These are phyloP conservation scores for Vombatus ursinus DNA, from an alignment of 2,113 vertebrate species.

Conservation along the genomic window DNA sequence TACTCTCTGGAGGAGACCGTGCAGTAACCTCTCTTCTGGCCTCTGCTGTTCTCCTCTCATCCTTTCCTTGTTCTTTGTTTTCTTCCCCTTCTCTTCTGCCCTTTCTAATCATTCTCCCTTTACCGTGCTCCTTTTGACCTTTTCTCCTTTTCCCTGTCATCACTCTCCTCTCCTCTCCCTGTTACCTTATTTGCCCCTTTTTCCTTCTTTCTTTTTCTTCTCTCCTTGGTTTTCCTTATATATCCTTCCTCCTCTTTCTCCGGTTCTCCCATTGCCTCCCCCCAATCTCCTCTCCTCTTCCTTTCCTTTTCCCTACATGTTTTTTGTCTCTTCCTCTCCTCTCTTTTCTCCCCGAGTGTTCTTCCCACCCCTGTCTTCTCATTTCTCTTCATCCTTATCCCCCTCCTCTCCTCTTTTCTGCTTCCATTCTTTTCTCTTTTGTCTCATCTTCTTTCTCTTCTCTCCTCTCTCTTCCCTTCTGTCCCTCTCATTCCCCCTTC, in stretches of 20 bases:
- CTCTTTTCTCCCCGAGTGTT: background rate
- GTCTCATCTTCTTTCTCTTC: background rate
- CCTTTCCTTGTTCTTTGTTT: background rate
- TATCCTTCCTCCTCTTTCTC: background rate
- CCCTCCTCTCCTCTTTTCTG: background rate
- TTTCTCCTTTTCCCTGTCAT: background rate
- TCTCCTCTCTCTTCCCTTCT: background rate
- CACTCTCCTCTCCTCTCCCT: background rate
- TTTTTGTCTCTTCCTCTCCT: too few relatives aligned
- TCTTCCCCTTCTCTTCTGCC: background rate
- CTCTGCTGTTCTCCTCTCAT: background rate
- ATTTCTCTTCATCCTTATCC: background rate
- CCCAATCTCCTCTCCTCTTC: background rate
- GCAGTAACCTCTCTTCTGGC: background rate
- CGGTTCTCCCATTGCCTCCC: background rate
- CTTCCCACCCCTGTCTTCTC: background rate
- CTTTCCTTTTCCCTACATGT: too few relatives aligned
- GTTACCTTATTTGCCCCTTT: background rate
- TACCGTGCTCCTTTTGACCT: background rate
- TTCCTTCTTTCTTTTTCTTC: background rate
- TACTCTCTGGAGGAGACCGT: background rate
- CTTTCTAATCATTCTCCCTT: background rate
- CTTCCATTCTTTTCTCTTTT: background rate
- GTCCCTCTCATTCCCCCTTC: background rate
- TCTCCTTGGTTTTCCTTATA: background rate